Conservation (phyloP, 1,140 invertebrate species). For the Diprion similis region DNA sequence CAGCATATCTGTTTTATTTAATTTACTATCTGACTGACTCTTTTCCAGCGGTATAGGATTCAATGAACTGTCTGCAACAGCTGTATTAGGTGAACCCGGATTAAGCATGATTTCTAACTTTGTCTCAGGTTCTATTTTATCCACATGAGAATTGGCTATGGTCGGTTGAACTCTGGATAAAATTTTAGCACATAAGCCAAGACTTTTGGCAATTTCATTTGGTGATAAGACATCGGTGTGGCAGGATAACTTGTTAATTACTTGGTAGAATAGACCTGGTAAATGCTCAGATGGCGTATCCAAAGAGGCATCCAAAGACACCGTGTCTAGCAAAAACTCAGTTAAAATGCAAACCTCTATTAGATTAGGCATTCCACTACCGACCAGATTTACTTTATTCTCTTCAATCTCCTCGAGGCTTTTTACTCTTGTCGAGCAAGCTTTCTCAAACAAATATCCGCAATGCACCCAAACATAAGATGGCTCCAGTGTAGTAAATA, state of each 20-base stretch:
- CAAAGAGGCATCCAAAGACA: conserved; percentile 80
- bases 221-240: conserved; percentile 68
- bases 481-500: conserved; percentile 86
- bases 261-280: conserved; percentile 74
- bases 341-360: conserved; percentile 75
- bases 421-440: conserved; percentile 60
- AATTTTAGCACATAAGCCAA: conserved; percentile 78
- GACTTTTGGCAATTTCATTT: conserved; percentile 69
- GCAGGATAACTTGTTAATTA: conserved; percentile 68
- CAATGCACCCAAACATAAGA: conserved; percentile 89
- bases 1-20: conserved; percentile 60
- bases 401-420: conserved; percentile 32
- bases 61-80: neutral
- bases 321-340: conserved; percentile 80
- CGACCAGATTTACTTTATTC: conserved; percentile 62
- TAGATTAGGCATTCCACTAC: conserved; percentile 67
- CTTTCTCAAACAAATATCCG: conserved; percentile 72
- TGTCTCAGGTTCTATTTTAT: conserved; percentile 34
- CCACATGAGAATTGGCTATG: conserved; percentile 45
- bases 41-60: conserved; percentile 64
- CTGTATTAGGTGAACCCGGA: conserved; percentile 17
- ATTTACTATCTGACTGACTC: conserved; percentile 71
- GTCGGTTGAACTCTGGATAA: conserved; percentile 78
- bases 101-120: conserved; percentile 29
- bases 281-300: conserved; percentile 84